phyloP scores from a whole-genome alignment of 2,797 vertebrate genomes.

The Acropternis orthonyx region DNA sequence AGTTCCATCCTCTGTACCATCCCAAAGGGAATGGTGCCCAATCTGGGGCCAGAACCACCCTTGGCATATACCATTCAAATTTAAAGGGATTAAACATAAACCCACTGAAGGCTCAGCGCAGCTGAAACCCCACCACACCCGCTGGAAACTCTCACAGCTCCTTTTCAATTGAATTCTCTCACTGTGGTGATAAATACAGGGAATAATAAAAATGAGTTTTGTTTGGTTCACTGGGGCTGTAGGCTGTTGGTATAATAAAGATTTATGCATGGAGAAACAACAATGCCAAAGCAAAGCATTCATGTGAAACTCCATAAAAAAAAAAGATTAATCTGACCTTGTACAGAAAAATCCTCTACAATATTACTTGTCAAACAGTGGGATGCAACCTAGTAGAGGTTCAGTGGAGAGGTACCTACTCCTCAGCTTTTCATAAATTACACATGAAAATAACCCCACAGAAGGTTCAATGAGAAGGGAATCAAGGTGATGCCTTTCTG shows the following conservation, averaged over 20 bases:
- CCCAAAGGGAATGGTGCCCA: neutral
- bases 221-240: slow-evolving; percentile 36
- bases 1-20: neutral
- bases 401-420: neutral
- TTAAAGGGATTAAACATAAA: neutral
- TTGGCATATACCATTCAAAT: neutral
- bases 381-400: neutral
- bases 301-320: slow-evolving; percentile 49
- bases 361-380: neutral
- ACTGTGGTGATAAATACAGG: slow-evolving; percentile 15
- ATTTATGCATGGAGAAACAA: slow-evolving; percentile 60
- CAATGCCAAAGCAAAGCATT: slow-evolving; percentile 48
- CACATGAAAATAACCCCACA: neutral
- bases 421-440: neutral
- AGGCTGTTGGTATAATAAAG: slow-evolving; percentile 48
- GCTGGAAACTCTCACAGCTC: neutral
- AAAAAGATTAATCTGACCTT: slow-evolving; percentile 46
- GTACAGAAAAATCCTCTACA: neutral
- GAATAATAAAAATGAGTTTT: slow-evolving; percentile 40
- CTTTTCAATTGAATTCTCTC: neutral
- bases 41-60: neutral
- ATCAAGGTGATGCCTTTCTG: neutral
- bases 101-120: neutral
- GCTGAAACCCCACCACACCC: neutral
- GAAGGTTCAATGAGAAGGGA: neutral